Base-by-base conservation (phyloP, 2,888 invertebrate genomes). In the Philaethria dido region DNA sequence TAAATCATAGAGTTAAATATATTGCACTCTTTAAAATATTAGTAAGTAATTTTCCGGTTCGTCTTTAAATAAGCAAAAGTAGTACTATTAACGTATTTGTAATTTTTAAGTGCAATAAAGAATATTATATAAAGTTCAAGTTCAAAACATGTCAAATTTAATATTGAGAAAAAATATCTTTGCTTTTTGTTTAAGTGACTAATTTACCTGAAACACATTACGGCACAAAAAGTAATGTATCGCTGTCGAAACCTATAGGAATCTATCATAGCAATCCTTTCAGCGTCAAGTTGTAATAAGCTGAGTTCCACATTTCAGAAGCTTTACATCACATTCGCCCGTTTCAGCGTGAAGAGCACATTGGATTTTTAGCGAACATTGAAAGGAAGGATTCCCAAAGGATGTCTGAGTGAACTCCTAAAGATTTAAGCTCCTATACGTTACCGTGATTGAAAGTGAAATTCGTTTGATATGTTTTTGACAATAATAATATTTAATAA, bases 361-460 rank as follows among this genome's bases (percentile, higher is more conserved):
- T 89, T 87, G 87, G 84, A 88, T 89, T 88, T 88, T 82, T 85
- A 84, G 79, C 81, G 76, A 78, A 73, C 73, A 70, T 71, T 69
- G 70, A 75, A 76, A 77, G 75, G 65, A 71, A 69, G 80, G 82
- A 88, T 82, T 88, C 88, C 89, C 87, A 52, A 70, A 81, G 89
- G 88, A 87, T 83, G 83, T 80, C 80, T 79, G 72, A 72, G 75
- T 72, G 81, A 80, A 80, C 82, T 80, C 79, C 80, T 75, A 77
- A 74, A 77, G 76, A 78, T 75, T 75, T 86, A 87, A 88, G 86
- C 88, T 81, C 81, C 83, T 85, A 82, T 81, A 75, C 78, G 78
- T 75, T 62, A 47, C 66, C 55, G 74, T 76, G 74, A 72, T 72
- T 72, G 57, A 60, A 29, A 60, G 60, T 20, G 18, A 60, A 47